These are phyloP conservation scores for Agonopterix arenella DNA, from an alignment of 2,888 invertebrate genomes.

Conservation along the genomic window DNA sequence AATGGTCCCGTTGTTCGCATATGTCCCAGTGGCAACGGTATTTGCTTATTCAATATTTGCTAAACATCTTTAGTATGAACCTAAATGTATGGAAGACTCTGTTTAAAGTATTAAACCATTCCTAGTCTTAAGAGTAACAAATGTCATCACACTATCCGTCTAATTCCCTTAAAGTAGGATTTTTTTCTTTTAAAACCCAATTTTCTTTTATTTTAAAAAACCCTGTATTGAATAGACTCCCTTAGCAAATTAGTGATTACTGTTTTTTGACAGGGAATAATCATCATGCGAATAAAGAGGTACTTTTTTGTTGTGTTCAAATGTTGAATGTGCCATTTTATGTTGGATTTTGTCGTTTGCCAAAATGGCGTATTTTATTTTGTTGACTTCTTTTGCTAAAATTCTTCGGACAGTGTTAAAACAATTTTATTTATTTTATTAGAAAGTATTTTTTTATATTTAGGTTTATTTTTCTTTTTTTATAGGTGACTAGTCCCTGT, in stretches of 20 bases:
- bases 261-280: constrained; percentile 41
- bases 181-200: constrained; percentile 16
- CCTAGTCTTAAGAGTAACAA: constrained; percentile 33
- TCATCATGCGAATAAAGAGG: constrained; percentile 10
- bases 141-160: constrained; percentile 42
- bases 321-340: too few species aligned
- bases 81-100: constrained; percentile 1
- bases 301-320: too few species aligned
- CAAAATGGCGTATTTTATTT: too few species aligned
- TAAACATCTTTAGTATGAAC: constrained; percentile 6
- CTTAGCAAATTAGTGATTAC: constrained; percentile 64
- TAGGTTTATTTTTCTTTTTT: background rate
- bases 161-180: constrained; percentile 27
- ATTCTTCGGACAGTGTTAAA: too few species aligned
- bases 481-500: constrained; percentile 33
- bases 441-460: background rate
- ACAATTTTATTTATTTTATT: background rate
- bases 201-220: constrained; percentile 28
- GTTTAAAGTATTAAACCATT: constrained; percentile 17
- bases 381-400: too few species aligned
- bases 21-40: too few species aligned
- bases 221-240: constrained; percentile 68
- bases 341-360: too few species aligned
- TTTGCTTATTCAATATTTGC: background rate
- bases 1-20: too few species aligned